A percentile compares a stretch with the other conserved stretches of the same genome.
Conservation (phyloP, 1,140 invertebrate species). For the Colletes latitarsis region DNA sequence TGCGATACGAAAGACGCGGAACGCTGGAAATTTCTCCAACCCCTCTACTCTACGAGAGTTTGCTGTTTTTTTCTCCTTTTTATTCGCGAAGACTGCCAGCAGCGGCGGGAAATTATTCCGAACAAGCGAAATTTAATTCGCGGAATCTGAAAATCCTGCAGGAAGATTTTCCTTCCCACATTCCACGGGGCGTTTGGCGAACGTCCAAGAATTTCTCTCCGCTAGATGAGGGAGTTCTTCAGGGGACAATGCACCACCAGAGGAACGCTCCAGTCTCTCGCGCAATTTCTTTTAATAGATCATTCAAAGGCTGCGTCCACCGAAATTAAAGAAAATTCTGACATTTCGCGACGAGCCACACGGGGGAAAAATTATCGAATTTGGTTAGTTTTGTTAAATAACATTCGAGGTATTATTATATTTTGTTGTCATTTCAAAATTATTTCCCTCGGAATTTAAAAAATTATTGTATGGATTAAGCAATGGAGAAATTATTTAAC, state of each 20-base stretch:
- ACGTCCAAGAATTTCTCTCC: conserved; percentile 52
- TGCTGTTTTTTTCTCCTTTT: too few species aligned
- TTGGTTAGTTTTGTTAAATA: too few species aligned
- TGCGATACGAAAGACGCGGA: too few species aligned
- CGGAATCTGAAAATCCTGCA: conserved; percentile 32
- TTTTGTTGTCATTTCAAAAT: too few species aligned
- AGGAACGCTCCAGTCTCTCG: conserved; percentile 18
- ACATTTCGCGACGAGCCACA: not conserved
- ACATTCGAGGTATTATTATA: too few species aligned
- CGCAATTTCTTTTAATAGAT: conserved; percentile 48
- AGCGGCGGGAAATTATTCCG: too few species aligned
- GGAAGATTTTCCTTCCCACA: conserved; percentile 43
- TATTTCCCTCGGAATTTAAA: too few species aligned
- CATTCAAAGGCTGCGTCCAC: not conserved
- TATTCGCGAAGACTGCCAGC: too few species aligned
- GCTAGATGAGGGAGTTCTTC: conserved; percentile 45
- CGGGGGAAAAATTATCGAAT: not conserved
- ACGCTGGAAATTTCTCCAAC: not conserved
- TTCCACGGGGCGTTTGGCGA: conserved; percentile 53
- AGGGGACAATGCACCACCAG: conserved; percentile 59
- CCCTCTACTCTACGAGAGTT: too few species aligned
- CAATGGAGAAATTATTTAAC: too few species aligned
- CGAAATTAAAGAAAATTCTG: conserved; percentile 17
- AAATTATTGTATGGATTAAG: too few species aligned
- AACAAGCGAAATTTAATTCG: not conserved